A percentile compares a stretch with the other conserved stretches of the same genome.
Conservation (phyloP, 2,888 invertebrate genomes). For the Metalampra italica region DNA sequence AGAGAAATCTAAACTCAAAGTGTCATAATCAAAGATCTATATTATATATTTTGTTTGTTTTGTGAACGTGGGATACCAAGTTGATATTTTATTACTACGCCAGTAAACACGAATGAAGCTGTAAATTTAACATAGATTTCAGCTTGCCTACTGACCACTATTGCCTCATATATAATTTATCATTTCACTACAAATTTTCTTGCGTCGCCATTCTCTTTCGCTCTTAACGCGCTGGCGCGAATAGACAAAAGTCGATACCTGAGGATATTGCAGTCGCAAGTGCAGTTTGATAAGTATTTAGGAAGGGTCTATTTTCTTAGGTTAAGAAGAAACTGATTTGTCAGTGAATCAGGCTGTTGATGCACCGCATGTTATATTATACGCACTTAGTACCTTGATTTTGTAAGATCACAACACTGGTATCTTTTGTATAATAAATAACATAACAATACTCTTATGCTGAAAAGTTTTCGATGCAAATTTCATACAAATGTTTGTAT, state of each 20-base stretch:
- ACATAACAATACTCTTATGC: neutral
- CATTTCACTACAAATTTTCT: neutral
- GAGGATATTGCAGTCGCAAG: neutral
- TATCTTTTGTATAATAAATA: constrained; percentile 1
- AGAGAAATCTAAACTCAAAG: too few species aligned
- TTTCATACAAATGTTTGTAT: neutral
- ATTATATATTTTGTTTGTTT: too few species aligned
- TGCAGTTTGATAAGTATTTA: neutral
- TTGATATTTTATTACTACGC: too few species aligned
- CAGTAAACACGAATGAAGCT: too few species aligned
- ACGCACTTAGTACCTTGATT: neutral
- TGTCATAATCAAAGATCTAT: too few species aligned
- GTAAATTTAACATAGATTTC: too few species aligned
- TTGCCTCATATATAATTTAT: too few species aligned
- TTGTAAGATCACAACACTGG: neutral
- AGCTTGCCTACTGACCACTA: too few species aligned
- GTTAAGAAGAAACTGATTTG: constrained; percentile 10
- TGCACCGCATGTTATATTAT: neutral
- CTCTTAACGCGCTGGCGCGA: neutral
- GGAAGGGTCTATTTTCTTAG: constrained; percentile 2
- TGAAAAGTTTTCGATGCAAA: neutral
- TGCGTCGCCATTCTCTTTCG: neutral
- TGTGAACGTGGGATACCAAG: too few species aligned
- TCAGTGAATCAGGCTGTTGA: constrained; percentile 11
- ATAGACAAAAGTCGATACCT: neutral